These are phyloP conservation scores for Speoplatyrhinus poulsoni DNA, from an alignment of 2,113 vertebrate genomes.

Conservation along the genomic window DNA sequence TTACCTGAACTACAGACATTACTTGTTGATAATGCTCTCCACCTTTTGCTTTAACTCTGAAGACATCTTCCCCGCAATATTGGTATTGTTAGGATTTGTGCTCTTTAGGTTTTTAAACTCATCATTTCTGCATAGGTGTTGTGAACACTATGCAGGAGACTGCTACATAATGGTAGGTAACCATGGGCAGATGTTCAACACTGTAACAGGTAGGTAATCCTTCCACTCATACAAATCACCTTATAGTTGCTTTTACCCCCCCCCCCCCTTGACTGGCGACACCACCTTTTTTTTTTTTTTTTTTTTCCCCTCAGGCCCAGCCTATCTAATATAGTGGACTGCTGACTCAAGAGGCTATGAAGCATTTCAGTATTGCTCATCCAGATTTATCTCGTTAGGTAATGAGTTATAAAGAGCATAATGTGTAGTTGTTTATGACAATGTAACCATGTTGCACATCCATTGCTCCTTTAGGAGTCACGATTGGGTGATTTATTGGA, in stretches of 20 bases:
- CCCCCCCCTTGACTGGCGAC: not conserved
- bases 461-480: conserved; percentile 18
- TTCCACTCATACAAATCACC: not conserved
- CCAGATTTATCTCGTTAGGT: too few relatives aligned
- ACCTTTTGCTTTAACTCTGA: conserved; percentile 1
- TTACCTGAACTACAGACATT: not conserved
- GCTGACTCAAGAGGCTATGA: too few relatives aligned
- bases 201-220: conserved; percentile 27
- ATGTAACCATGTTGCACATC: not conserved
- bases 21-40: conserved; percentile 3
- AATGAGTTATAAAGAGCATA: not conserved
- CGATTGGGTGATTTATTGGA: not conserved
- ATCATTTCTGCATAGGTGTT: conserved; percentile 34
- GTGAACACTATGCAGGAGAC: conserved; percentile 3
- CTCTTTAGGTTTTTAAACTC: conserved; percentile 68
- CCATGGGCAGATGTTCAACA: conserved; percentile 23
- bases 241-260: not conserved
- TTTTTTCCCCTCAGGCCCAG: too few relatives aligned
- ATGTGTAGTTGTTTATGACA: not conserved
- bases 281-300: not conserved
- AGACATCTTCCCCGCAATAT: conserved; percentile 11
- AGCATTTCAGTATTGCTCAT: too few relatives aligned
- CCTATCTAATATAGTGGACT: too few relatives aligned
- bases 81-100: conserved; percentile 65
- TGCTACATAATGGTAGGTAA: conserved; percentile 54